Evolutionary conservation across 2,888 invertebrate genomes (phyloP), one percentile per base, ranked within the genome.

Genomic region (Fabriciana adippe): DNA sequence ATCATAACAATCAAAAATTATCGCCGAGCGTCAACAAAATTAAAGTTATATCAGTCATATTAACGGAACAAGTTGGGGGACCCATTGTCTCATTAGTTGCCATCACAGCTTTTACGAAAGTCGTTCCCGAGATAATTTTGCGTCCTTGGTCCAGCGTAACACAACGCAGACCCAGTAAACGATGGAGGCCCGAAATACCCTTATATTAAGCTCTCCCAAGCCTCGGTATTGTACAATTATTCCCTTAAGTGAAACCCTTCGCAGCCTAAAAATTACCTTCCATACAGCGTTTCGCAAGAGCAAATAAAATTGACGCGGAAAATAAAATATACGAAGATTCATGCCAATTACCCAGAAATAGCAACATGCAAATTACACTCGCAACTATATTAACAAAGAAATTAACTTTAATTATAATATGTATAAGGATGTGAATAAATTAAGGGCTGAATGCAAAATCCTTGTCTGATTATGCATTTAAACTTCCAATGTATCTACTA

Each of bases 131-230:
- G 86, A 90, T 90, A 90, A 92, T 90, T 90, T 89, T 82, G n/a
- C 87, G 86, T 86, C 88, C 88, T 86, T 84, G 83, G 90, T 87
- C 91, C 90, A 85, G 88, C 79, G 81, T 84, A 84, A 84, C 75
- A 84, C 83, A 86, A 86, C 82, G 82, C 81, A 81, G 83, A 79
- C 86, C 81, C 83, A 78, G 86, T 85, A 87, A 88, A 85, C 79
- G 81, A 78, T 79, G 82, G 77, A 73, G 70, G 76, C 79, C 81
- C 85, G 80, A 81, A 84, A 83, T 86, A 83, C 87, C 89, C 89
- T 86, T 85, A 86, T 87, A 91, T 91, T 91, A 91, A 91, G 89
- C 83, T 86, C 85, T 90, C 90, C 89, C 90, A 81, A 88, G 89
- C 88, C 86, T 84, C 90, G 84, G 88, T 86, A 86, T 90, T 86